phyloP scores from a whole-genome alignment of 2,888 invertebrate species.

The Ornithoptera priamus region DNA sequence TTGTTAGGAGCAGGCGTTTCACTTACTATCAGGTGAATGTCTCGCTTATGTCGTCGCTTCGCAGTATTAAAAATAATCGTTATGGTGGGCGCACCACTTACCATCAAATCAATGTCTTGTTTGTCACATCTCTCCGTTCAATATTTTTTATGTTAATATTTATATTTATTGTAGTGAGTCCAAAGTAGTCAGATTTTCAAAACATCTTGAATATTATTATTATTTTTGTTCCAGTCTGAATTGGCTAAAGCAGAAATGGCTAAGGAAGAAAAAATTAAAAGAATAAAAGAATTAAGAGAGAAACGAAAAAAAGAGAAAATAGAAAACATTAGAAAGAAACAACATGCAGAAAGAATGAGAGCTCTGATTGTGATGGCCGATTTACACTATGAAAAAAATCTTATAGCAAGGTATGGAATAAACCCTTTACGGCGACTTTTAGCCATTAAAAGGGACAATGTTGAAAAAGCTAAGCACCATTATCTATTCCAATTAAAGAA shows the following conservation, averaged over 20 bases:
- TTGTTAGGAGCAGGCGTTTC: too few species aligned
- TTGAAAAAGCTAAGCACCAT: conserved; percentile 71
- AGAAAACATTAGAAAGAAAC: conserved; percentile 81
- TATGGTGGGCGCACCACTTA: too few species aligned
- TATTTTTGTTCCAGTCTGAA: conserved; percentile 55
- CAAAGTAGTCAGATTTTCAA: neutral
- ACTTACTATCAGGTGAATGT: too few species aligned
- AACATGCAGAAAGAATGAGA: conserved; percentile 66
- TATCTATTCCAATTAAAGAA: conserved; percentile 69
- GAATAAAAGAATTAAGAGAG: conserved; percentile 81
- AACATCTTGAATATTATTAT: neutral
- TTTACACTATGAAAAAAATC: conserved; percentile 68
- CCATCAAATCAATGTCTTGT: too few species aligned
- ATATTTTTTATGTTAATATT: too few species aligned
- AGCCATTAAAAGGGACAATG: conserved; percentile 58
- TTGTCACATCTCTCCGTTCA: too few species aligned
- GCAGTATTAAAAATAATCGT: too few species aligned
- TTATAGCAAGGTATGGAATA: conserved; percentile 64
- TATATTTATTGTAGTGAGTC: neutral
- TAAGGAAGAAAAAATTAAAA: conserved; percentile 81
- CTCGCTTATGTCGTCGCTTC: too few species aligned
- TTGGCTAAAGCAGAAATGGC: conserved; percentile 77
- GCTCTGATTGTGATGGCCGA: conserved; percentile 75
- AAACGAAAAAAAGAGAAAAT: conserved; percentile 81
- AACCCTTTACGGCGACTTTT: conserved; percentile 57